Evolutionary conservation across 2,888 invertebrate species (phyloP).

Genomic region (Pseudanteris insignis): DNA sequence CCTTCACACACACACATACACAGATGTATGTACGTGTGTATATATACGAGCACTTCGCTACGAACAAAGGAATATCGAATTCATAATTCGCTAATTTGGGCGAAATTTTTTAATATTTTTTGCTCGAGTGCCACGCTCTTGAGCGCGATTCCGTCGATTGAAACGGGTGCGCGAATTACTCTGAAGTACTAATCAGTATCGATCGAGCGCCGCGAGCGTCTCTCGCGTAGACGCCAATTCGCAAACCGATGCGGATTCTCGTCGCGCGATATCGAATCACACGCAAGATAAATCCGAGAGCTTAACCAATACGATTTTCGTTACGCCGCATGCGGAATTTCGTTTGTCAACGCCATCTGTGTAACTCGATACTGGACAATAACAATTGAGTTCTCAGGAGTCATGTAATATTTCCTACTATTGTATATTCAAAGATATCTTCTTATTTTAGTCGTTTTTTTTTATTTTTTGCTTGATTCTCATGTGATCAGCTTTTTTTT

Average conservation of each 20-base stretch:
- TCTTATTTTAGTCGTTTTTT: too few species aligned
- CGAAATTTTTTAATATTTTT: conserved; percentile 52
- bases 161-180: conserved; percentile 40
- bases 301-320: conserved; percentile 12
- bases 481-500: too few species aligned
- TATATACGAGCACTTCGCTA: conserved; percentile 44
- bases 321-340: neutral
- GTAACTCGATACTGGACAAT: neutral
- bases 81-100: conserved; percentile 63
- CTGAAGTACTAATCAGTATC: conserved; percentile 44
- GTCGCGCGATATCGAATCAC: conserved; percentile 40
- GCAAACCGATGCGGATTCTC: conserved; percentile 39
- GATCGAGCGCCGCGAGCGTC: conserved; percentile 28
- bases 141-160: conserved; percentile 45
- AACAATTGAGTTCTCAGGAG: neutral
- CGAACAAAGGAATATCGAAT: conserved; percentile 56
- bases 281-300: conserved; percentile 27
- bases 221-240: conserved; percentile 28
- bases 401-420: too few species aligned
- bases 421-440: too few species aligned
- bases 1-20: too few species aligned
- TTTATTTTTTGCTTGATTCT: too few species aligned
- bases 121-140: conserved; percentile 52
- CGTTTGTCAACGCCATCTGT: neutral
- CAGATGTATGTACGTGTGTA: too few species aligned